These are phyloP conservation scores for Apotomis turbidana DNA, from an alignment of 2,888 invertebrate genomes.

Conservation along the genomic window DNA sequence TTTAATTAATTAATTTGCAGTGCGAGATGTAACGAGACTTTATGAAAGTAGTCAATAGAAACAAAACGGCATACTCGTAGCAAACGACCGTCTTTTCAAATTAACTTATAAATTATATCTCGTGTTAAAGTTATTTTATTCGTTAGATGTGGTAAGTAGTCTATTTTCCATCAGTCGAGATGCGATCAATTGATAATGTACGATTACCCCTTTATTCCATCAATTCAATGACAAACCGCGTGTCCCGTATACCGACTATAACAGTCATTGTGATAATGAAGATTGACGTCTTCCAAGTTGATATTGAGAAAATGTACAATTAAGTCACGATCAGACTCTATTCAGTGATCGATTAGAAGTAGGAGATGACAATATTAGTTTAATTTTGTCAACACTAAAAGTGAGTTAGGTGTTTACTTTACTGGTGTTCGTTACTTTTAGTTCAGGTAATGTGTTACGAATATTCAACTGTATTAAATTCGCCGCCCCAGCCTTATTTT, in stretches of 20 bases:
- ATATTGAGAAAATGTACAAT: constrained; percentile 45
- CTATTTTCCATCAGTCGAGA: constrained; percentile 29
- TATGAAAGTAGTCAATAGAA: not conserved
- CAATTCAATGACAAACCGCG: constrained; percentile 59
- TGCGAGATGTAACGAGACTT: not conserved
- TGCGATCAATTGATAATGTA: constrained; percentile 47
- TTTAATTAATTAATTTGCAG: constrained; percentile 19
- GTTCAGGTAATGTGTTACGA: too few relatives aligned
- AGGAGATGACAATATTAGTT: constrained; percentile 25
- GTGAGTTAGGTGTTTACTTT: too few relatives aligned
- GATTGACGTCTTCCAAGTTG: constrained; percentile 64
- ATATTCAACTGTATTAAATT: too few relatives aligned
- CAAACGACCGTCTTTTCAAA: too few relatives aligned
- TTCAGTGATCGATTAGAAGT: constrained; percentile 39
- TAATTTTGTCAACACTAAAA: not conserved
- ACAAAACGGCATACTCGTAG: too few relatives aligned
- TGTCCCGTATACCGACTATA: constrained; percentile 72
- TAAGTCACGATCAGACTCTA: constrained; percentile 26
- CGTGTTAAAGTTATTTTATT: not conserved
- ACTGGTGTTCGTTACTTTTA: too few relatives aligned
- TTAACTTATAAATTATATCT: too few relatives aligned
- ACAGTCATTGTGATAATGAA: constrained; percentile 58
- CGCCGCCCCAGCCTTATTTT: too few relatives aligned
- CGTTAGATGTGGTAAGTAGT: constrained; percentile 11
- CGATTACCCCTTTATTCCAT: constrained; percentile 52